Percentiles rank a stretch among this genome's conserved stretches.
These are phyloP conservation scores for Porites evermanni DNA, from an alignment of 92 coral and sea anemone species.

Conservation along the genomic window DNA sequence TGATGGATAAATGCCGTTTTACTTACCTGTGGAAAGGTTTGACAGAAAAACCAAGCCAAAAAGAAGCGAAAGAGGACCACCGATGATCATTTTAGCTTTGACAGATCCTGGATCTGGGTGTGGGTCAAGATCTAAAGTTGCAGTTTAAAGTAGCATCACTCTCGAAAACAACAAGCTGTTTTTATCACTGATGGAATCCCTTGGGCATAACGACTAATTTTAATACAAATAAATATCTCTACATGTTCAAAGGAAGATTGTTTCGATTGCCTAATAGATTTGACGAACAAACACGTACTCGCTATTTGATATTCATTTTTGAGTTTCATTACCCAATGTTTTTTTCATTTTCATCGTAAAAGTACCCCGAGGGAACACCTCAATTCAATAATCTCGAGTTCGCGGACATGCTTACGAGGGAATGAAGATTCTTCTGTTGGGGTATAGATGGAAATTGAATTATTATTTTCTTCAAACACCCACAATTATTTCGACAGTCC, in stretches of 20 bases:
- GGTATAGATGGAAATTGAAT: too few relatives aligned
- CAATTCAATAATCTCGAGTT: too few relatives aligned
- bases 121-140: background rate
- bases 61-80: background rate
- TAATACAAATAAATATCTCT: background rate
- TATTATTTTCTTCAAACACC: too few relatives aligned
- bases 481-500: too few relatives aligned
- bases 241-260: background rate
- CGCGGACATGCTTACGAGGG: too few relatives aligned
- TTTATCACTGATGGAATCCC: background rate
- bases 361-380: background rate
- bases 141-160: background rate
- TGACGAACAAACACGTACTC: background rate
- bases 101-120: background rate
- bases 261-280: background rate
- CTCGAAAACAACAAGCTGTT: background rate
- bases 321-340: background rate
- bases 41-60: background rate
- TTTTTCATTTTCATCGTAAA: background rate
- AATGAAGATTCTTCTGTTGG: too few relatives aligned
- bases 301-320: too few relatives aligned
- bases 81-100: background rate
- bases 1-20: background rate
- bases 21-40: slow-evolving; percentile 1
- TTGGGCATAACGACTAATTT: background rate